These are phyloP conservation scores for Eulacestoma nigropectus DNA, from an alignment of 2,113 vertebrate species.

Conservation along the genomic window DNA sequence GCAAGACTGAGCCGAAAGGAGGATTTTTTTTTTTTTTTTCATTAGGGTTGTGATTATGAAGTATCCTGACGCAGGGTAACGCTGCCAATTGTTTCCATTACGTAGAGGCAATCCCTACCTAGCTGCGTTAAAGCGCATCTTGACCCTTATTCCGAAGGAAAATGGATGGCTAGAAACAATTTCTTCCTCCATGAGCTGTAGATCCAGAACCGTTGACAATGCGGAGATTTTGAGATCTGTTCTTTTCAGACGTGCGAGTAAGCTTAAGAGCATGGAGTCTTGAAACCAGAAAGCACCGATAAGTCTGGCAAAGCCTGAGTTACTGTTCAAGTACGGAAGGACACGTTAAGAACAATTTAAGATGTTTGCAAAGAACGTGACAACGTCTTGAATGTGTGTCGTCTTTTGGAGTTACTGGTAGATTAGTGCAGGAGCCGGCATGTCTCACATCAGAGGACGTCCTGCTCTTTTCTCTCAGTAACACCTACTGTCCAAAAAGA, in stretches of 20 bases:
- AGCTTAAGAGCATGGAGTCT: neutral
- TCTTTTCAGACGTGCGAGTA: neutral
- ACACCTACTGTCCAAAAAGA: neutral
- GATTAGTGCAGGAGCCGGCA: neutral
- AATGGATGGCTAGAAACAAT: neutral
- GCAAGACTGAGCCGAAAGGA: neutral
- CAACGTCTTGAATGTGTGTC: neutral
- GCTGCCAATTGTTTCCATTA: neutral
- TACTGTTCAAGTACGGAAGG: neutral
- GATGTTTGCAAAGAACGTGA: neutral
- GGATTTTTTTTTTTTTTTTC: neutral
- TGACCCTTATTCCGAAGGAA: neutral
- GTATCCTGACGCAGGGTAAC: neutral
- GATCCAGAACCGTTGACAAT: neutral
- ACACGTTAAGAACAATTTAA: neutral
- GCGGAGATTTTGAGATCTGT: neutral
- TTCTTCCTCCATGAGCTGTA: neutral
- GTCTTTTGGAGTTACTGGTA: neutral
- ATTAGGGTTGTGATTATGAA: neutral
- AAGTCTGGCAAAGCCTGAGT: neutral
- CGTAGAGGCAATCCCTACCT: neutral
- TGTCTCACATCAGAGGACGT: neutral
- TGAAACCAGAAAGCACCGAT: neutral
- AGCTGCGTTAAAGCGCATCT: neutral
- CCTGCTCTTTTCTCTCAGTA: neutral